Percentiles rank a stretch among this genome's conserved stretches.
Conservation (phyloP, 2,113 vertebrate species). For the Heptranchias perlo region DNA sequence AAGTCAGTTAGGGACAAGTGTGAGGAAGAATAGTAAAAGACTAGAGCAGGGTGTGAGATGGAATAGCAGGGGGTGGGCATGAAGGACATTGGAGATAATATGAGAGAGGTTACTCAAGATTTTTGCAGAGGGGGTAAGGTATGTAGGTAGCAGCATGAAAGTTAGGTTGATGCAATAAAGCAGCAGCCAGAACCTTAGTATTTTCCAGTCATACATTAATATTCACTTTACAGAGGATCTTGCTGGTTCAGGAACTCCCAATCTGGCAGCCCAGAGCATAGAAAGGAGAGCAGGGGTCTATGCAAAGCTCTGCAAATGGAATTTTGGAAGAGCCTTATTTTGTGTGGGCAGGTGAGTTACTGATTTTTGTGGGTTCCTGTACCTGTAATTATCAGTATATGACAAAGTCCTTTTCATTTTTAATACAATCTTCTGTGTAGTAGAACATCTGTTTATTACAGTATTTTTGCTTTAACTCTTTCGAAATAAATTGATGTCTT, state of each 20-base stretch:
- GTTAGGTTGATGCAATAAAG: not conserved
- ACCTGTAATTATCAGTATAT: not conserved
- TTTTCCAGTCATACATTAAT: not conserved
- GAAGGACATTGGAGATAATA: not conserved
- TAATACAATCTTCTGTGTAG: not conserved
- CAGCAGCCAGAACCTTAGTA: not conserved
- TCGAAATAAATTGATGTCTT: not conserved
- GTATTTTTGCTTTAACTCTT: not conserved
- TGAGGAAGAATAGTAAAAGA: not conserved
- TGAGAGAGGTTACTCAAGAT: not conserved
- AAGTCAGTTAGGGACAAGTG: not conserved
- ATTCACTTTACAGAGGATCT: not conserved
- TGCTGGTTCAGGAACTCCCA: not conserved
- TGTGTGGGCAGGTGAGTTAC: not conserved
- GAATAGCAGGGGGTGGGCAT: not conserved
- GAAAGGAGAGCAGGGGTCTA: not conserved
- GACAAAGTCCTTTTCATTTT: slow-evolving; percentile 1
- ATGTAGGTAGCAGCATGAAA: not conserved
- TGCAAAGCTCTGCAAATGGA: not conserved
- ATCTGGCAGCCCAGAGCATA: not conserved
- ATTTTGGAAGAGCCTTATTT: not conserved
- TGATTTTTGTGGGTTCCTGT: not conserved
- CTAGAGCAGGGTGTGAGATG: not conserved
- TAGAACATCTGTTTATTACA: not conserved
- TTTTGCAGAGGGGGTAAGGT: not conserved